Evolutionary conservation across 92 coral and sea anemone species (phyloP), one percentile per base, ranked within the genome.

Genomic region (Heliopora coerulea): DNA sequence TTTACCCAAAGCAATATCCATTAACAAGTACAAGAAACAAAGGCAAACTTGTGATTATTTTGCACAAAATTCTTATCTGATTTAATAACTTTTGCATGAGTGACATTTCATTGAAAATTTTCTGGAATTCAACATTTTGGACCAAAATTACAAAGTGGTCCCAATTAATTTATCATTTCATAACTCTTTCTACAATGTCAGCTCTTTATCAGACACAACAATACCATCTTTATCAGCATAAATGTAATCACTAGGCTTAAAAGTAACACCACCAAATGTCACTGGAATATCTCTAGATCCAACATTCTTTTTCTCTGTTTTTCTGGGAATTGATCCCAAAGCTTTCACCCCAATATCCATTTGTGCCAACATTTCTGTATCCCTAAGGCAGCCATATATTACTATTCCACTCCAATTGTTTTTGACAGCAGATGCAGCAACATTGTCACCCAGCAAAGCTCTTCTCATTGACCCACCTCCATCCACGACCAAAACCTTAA

Each of bases 141-240:
- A n/a, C n/a, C n/a, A n/a, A n/a, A n/a, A n/a, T n/a, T n/a, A n/a
- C n/a, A n/a, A n/a, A n/a, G n/a, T n/a, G n/a, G n/a, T n/a, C 33
- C 33, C 17, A 20, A 40, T 41, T 40, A 10, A 13, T 23, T 4
- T 61, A 61, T 61, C 27, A 61, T 65, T 65, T 19, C 37, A 63
- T 41, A 63, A 63, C 27, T 54, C 32, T 52, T 50, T 50, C 31
- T 86, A 86, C 42, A 95, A 69, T 12, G 86, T 70, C 13, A 95
- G 96, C 80, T 95, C 83, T 32, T 74, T 95, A 0, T 96, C 95
- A 20, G 96, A 83, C 0, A 90, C 96, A 41, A 95, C 79, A 48
- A 95, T 84, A 2, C 99, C 99, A 79, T 95, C 99, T 5, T 73
- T 62, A 87, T 95, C 99, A 1, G 99, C 91, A 83, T 95, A 95